These are phyloP conservation scores for Drosophila tani DNA, from an alignment of 1,140 invertebrate genomes.

Conservation along the genomic window DNA sequence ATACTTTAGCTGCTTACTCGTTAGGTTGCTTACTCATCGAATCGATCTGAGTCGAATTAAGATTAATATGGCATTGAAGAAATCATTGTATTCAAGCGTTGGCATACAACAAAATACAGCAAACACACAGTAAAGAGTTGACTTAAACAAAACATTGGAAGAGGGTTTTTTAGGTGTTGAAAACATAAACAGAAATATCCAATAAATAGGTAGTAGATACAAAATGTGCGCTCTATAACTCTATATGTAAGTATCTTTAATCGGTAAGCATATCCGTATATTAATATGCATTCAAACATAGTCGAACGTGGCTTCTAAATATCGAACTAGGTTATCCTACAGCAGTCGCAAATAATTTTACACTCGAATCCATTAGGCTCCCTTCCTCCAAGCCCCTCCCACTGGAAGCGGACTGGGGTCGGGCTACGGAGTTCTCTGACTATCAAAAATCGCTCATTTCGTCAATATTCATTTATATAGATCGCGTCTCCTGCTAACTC, in stretches of 20 bases:
- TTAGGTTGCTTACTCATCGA: constrained; percentile 34
- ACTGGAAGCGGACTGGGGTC: constrained; percentile 14
- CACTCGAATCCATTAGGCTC: constrained; percentile 47
- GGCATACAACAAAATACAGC: constrained; percentile 69
- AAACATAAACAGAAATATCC: constrained; percentile 73
- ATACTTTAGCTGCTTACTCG: constrained; percentile 25
- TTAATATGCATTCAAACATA: constrained; percentile 65
- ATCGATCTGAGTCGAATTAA: constrained; percentile 54
- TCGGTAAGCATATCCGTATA: constrained; percentile 45
- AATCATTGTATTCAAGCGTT: constrained; percentile 67
- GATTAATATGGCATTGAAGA: constrained; percentile 82
- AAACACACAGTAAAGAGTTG: constrained; percentile 44
- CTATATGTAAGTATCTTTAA: constrained; percentile 52
- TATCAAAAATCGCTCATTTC: constrained; percentile 77
- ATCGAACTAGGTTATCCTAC: constrained; percentile 64
- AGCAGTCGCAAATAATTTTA: constrained; percentile 80
- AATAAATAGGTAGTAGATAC: constrained; percentile 71
- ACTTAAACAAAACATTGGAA: constrained; percentile 70
- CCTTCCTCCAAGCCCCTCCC: constrained; percentile 8
- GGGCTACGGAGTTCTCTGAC: constrained; percentile 63
- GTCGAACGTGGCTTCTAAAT: constrained; percentile 60
- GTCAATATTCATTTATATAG: constrained; percentile 46
- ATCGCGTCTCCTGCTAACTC: constrained; percentile 50
- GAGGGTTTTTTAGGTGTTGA: constrained; percentile 37
- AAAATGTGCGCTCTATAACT: constrained; percentile 58